A percentile compares a stretch with the other conserved stretches of the same genome.
Conservation (phyloP, 2,797 vertebrate genomes). For the Cyclopterus lumpus region DNA sequence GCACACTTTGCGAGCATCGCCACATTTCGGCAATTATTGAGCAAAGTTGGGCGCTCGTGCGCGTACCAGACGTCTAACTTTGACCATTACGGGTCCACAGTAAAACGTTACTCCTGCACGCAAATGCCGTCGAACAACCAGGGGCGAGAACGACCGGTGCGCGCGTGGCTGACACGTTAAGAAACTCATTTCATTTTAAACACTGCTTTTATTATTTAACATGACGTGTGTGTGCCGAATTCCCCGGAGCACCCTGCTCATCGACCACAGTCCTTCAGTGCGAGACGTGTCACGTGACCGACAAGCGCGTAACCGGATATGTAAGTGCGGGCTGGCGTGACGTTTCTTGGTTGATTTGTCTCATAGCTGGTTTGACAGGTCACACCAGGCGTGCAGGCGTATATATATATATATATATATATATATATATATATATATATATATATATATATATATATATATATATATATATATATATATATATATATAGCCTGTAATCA, state of each 20-base stretch:
- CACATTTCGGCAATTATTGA: background rate
- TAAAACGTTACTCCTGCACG: background rate
- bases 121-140: background rate
- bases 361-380: background rate
- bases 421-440: no score
- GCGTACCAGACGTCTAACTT: conserved; percentile 22
- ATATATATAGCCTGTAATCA: background rate
- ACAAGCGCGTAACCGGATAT: background rate
- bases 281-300: rapidly evolving
- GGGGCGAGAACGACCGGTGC: background rate
- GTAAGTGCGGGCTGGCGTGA: conserved; percentile 16
- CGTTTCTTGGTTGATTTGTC: background rate
- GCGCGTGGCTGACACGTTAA: conserved; percentile 1
- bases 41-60: background rate
- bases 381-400: background rate
- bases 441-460: no score
- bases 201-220: background rate
- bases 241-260: rapidly evolving
- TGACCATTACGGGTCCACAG: background rate
- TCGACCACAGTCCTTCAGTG: rapidly evolving
- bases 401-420: no score
- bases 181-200: background rate
- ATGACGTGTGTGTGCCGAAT: background rate
- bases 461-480: no score
- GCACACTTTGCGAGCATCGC: rapidly evolving